Conservation (phyloP, 2,113 vertebrate species). For the Cranoglanis bouderius region DNA sequence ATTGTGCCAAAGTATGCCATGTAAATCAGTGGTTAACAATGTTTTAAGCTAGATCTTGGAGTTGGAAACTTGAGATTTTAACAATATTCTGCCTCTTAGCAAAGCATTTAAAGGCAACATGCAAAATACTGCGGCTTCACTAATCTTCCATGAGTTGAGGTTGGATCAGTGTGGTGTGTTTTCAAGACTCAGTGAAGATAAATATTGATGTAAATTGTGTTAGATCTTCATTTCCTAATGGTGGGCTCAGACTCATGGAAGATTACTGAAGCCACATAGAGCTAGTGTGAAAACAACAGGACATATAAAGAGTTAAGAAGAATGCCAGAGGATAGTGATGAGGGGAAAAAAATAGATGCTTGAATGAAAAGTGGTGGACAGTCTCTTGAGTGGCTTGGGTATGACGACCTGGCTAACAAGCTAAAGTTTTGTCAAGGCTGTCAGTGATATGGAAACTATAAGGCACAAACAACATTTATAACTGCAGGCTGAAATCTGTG, state of each 20-base stretch:
- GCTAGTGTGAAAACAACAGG: background rate
- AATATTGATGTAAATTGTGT: too few relatives aligned
- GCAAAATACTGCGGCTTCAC: background rate
- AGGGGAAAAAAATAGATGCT: background rate
- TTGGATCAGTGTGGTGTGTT: too few relatives aligned
- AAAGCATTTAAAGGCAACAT: background rate
- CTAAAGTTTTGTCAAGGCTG: conserved; percentile 18
- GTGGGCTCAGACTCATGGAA: background rate
- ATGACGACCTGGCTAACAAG: conserved; percentile 24
- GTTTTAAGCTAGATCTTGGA: background rate
- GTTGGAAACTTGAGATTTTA: background rate
- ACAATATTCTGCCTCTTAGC: background rate
- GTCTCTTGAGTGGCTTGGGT: background rate
- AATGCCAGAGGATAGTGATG: background rate
- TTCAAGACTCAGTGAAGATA: too few relatives aligned
- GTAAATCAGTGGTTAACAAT: background rate
- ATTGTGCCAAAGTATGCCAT: background rate
- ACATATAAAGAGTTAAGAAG: background rate
- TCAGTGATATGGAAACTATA: conserved; percentile 19
- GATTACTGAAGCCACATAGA: background rate
- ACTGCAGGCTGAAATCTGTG: conserved; percentile 2
- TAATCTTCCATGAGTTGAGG: too few relatives aligned
- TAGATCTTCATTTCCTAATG: too few relatives aligned
- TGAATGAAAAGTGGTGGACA: conserved; percentile 2
- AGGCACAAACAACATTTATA: background rate